A percentile compares a stretch with the other conserved stretches of the same genome.
Evolutionary conservation across 2,113 vertebrate genomes (phyloP).

Genomic region (Pedetes capensis): DNA sequence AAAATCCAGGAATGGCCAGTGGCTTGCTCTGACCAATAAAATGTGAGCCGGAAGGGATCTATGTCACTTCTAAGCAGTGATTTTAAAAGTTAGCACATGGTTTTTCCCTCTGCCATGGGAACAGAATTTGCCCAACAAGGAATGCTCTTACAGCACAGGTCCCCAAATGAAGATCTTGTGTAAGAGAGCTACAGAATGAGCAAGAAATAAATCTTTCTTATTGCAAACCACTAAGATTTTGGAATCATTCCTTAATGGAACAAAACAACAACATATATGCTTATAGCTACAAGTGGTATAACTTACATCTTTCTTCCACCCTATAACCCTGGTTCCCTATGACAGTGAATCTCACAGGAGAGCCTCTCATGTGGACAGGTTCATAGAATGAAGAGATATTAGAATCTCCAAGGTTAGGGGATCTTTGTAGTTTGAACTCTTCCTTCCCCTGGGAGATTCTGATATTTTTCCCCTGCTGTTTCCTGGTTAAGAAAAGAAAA

Average conservation of each 20-base stretch:
- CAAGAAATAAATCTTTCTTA: not conserved
- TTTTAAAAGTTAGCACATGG: not conserved
- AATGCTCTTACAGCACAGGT: not conserved
- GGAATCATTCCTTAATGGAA: not conserved
- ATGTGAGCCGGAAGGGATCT: not conserved
- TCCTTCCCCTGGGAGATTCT: not conserved
- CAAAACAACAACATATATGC: not conserved
- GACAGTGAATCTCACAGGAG: not conserved
- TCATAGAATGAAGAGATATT: not conserved
- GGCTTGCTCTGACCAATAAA: not conserved
- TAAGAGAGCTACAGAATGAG: not conserved
- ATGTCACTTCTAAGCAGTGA: not conserved
- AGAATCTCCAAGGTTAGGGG: slow-evolving; percentile 2
- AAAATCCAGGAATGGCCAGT: not conserved
- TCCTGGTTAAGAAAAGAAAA: not conserved
- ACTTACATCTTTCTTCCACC: not conserved
- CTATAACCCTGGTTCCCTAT: not conserved
- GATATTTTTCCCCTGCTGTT: not conserved
- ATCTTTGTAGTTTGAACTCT: not conserved
- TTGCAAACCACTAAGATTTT: not conserved
- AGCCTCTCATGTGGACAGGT: not conserved
- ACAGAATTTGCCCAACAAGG: not conserved
- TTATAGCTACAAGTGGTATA: not conserved
- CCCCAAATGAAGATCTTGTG: not conserved
- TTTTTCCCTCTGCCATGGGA: not conserved